phyloP scores from a whole-genome alignment of 2,113 vertebrate genomes.

The Loxodonta africana region DNA sequence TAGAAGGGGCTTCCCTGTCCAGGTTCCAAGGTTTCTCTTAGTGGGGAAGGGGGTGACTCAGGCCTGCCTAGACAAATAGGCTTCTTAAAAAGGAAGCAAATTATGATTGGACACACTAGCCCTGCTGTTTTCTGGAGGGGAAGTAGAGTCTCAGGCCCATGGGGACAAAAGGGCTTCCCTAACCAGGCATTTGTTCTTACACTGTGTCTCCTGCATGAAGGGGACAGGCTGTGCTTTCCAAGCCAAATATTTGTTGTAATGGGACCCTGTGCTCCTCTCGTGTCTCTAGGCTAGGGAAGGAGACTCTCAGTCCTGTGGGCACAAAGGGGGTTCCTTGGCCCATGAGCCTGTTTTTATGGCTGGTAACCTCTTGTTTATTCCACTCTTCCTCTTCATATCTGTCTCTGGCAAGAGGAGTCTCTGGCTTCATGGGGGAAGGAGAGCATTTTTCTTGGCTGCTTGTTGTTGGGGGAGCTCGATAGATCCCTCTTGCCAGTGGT shows the following conservation, averaged over 20 bases:
- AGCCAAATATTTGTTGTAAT: background rate
- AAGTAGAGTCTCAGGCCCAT: background rate
- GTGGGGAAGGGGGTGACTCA: background rate
- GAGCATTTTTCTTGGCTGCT: background rate
- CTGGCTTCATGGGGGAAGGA: background rate
- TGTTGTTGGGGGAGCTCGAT: background rate
- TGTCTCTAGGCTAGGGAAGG: fast-evolving
- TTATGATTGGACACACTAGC: background rate
- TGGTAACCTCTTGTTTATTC: background rate
- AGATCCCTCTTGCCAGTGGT: background rate
- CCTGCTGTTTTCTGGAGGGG: background rate
- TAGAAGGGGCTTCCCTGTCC: background rate
- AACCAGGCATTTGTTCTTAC: fast-evolving
- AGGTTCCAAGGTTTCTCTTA: background rate
- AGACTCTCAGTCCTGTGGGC: background rate
- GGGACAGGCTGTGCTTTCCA: background rate
- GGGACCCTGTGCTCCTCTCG: fast-evolving
- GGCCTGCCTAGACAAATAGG: background rate
- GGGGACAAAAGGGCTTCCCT: background rate
- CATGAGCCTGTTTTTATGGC: fast-evolving
- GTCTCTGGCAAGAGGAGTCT: background rate
- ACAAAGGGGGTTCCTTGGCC: background rate
- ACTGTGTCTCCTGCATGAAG: background rate
- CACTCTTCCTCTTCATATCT: background rate
- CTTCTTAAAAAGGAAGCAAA: background rate